These are phyloP conservation scores for Harpalus rufipes DNA, from an alignment of 2,888 invertebrate species.

Conservation along the genomic window DNA sequence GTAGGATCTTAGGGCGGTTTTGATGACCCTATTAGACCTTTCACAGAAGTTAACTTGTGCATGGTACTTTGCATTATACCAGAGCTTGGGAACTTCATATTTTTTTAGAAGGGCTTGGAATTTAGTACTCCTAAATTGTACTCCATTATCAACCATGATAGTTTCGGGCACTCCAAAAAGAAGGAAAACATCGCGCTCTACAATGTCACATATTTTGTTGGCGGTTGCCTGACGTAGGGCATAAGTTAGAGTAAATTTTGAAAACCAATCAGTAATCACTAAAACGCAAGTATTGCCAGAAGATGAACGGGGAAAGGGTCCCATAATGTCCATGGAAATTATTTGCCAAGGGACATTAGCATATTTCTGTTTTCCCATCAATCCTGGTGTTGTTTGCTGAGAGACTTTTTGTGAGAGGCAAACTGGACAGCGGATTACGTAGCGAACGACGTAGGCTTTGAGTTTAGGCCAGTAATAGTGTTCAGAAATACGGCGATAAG, in stretches of 20 bases:
- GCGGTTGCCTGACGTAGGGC: not conserved
- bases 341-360: not conserved
- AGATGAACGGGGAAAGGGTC: not conserved
- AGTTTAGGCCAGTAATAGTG: not conserved
- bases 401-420: not conserved
- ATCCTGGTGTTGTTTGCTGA: not conserved
- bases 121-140: not conserved
- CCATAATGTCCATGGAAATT: not conserved
- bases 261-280: not conserved
- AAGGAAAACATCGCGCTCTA: not conserved
- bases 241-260: not conserved
- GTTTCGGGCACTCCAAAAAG: not conserved
- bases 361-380: not conserved
- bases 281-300: not conserved
- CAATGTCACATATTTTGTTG: not conserved
- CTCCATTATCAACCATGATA: not conserved
- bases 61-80: slow-evolving; percentile 45
- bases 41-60: slow-evolving; percentile 67
- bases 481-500: not conserved
- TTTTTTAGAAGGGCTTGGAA: not conserved
- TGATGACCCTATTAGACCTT: slow-evolving; percentile 61
- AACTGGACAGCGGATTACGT: not conserved
- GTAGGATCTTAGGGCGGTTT: slow-evolving; percentile 68
- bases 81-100: not conserved
- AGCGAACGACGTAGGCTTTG: not conserved